These are phyloP conservation scores for Yponomeuta cagnagella DNA, from an alignment of 2,888 invertebrate species.

Conservation along the genomic window DNA sequence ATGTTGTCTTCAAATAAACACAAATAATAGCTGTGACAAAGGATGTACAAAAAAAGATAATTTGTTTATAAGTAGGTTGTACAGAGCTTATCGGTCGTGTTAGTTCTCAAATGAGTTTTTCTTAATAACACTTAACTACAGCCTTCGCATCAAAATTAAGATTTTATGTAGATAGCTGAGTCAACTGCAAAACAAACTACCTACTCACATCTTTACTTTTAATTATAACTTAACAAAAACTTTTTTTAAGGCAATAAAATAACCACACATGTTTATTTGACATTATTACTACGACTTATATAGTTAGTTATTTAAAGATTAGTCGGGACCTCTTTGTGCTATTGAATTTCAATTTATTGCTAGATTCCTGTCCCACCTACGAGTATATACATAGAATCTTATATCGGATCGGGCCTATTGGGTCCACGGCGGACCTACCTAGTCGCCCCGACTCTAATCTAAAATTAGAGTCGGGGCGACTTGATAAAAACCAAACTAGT, in stretches of 20 bases:
- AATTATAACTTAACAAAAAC: background rate
- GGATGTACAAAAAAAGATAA: constrained; percentile 2
- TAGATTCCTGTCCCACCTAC: background rate
- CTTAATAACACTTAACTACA: background rate
- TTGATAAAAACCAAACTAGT: constrained; percentile 3
- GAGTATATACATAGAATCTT: too few relatives aligned
- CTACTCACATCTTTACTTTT: background rate
- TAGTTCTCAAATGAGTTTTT: background rate
- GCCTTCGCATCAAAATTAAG: background rate
- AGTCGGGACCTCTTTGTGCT: background rate
- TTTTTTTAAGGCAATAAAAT: background rate
- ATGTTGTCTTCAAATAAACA: constrained; percentile 1
- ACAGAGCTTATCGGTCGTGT: background rate
- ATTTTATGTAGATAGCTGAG: background rate
- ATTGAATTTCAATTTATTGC: background rate
- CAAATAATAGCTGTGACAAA: constrained; percentile 1
- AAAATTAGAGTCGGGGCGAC: background rate
- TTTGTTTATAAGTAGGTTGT: background rate
- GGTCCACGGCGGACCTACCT: background rate
- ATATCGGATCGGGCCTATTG: too few relatives aligned
- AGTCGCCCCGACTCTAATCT: background rate
- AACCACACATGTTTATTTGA: background rate
- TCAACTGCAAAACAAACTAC: too few relatives aligned
- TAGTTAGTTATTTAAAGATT: background rate
- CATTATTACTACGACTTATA: background rate